Conservation (phyloP, 2,113 vertebrate genomes). For the Neodontobutis hainanensis region DNA sequence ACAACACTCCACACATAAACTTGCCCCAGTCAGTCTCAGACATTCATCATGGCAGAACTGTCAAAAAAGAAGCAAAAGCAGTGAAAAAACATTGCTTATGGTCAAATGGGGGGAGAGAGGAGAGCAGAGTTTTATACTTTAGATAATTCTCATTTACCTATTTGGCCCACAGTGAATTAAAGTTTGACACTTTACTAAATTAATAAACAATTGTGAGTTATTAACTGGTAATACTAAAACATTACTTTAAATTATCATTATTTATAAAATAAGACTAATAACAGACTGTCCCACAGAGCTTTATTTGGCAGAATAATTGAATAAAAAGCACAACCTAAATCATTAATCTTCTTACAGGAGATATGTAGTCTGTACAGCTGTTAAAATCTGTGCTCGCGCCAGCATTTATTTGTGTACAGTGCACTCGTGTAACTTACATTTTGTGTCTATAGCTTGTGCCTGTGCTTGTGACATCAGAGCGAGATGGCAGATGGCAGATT, state of each 20-base stretch:
- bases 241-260: conserved; percentile 5
- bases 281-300: conserved; percentile 57
- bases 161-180: background rate
- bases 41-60: too few relatives aligned
- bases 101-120: too few relatives aligned
- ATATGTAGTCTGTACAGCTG: conserved; percentile 24
- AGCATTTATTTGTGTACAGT: conserved; percentile 61
- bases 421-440: conserved; percentile 58
- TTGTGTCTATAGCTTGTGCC: conserved; percentile 47
- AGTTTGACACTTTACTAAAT: background rate
- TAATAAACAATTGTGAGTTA: too few relatives aligned
- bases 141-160: background rate
- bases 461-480: conserved; percentile 66
- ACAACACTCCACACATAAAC: too few relatives aligned
- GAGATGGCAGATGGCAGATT: conserved; percentile 89
- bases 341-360: conserved; percentile 59
- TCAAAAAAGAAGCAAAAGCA: too few relatives aligned
- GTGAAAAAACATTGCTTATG: too few relatives aligned
- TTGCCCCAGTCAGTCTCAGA: too few relatives aligned
- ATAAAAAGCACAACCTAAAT: conserved; percentile 65
- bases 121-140: too few relatives aligned
- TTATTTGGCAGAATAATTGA: conserved; percentile 40
- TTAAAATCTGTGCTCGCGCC: conserved; percentile 25
- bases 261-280: conserved; percentile 36
- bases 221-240: background rate